phyloP scores from a whole-genome alignment of 2,797 vertebrate genomes.

The Megalops cyprinoides region DNA sequence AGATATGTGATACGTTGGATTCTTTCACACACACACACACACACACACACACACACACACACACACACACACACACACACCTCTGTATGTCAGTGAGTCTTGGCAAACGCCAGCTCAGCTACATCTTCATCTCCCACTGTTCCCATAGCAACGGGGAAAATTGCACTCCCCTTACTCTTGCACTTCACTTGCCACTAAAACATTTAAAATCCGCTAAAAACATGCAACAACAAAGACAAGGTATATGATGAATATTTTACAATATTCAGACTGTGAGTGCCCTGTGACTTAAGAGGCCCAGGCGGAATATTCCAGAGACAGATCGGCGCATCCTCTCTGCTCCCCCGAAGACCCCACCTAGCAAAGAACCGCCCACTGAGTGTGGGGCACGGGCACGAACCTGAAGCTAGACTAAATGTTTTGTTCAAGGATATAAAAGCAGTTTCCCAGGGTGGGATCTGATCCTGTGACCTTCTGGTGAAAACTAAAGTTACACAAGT shows the following conservation, averaged over 20 bases:
- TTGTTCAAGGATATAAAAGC: slow-evolving; percentile 10
- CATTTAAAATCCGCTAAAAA: slow-evolving; percentile 74
- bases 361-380: background rate
- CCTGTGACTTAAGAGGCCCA: slow-evolving; percentile 62
- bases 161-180: slow-evolving; percentile 73
- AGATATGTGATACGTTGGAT: slow-evolving; percentile 32
- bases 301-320: slow-evolving; percentile 31
- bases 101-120: slow-evolving; percentile 70
- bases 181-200: slow-evolving; percentile 67
- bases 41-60: slow-evolving; percentile 24
- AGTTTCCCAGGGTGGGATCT: background rate
- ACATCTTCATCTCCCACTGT: slow-evolving; percentile 81
- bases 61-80: slow-evolving; percentile 38
- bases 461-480: background rate
- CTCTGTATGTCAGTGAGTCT: slow-evolving; percentile 38
- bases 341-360: slow-evolving; percentile 49
- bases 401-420: slow-evolving; percentile 13
- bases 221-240: slow-evolving; percentile 70
- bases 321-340: slow-evolving; percentile 57
- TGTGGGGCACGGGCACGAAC: background rate
- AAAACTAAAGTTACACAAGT: slow-evolving; percentile 11
- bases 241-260: slow-evolving; percentile 74
- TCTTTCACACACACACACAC: slow-evolving; percentile 46
- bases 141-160: slow-evolving; percentile 81
- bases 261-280: slow-evolving; percentile 63